These are phyloP conservation scores for Geophilus truncorum DNA, from an alignment of 2,888 invertebrate species.

Conservation along the genomic window DNA sequence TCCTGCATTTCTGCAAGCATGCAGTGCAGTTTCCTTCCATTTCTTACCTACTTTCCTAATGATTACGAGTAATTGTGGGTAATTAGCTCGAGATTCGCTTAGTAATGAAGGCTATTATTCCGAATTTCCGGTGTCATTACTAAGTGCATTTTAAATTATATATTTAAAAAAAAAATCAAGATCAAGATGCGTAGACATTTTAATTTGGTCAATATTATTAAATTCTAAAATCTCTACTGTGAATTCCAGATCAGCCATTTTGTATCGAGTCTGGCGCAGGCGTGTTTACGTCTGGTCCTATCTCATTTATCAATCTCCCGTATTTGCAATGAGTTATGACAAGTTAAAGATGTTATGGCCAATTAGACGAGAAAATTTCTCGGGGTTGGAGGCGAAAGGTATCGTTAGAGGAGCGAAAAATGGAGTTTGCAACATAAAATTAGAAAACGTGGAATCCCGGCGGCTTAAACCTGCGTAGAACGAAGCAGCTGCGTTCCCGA, in stretches of 20 bases:
- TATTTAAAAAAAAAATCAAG: neutral
- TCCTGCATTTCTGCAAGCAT: neutral
- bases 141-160: neutral
- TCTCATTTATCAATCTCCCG: slow-evolving; percentile 12
- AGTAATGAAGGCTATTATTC: neutral
- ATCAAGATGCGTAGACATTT: neutral
- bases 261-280: neutral
- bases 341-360: slow-evolving; percentile 16
- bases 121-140: neutral
- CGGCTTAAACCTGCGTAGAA: neutral
- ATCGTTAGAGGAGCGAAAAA: slow-evolving; percentile 16
- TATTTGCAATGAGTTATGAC: slow-evolving; percentile 20
- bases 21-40: neutral
- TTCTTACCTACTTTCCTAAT: neutral
- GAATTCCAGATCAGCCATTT: neutral
- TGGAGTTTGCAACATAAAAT: slow-evolving; percentile 1
- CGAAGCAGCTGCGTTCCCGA: neutral
- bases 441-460: neutral
- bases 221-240: too few species aligned
- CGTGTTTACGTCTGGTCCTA: neutral
- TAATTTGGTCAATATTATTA: neutral
- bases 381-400: neutral
- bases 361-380: neutral
- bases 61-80: neutral
- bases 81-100: neutral